Percentiles rank a stretch among this genome's conserved stretches.
Evolutionary conservation across 2,113 vertebrate genomes (phyloP).

Genomic region (Danionella cerebrum): DNA sequence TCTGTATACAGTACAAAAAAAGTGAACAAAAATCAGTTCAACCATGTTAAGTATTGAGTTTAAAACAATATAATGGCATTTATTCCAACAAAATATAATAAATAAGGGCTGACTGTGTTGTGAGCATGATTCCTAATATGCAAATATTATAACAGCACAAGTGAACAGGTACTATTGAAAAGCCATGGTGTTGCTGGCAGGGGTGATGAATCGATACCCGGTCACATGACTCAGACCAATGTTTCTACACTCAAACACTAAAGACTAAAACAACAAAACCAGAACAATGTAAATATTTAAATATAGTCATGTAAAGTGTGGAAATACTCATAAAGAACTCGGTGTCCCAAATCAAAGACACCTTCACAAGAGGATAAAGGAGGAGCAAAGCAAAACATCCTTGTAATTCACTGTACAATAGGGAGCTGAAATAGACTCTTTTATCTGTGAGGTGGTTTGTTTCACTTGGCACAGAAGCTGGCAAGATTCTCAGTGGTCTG

Average conservation of each 20-base stretch:
- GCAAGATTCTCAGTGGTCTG: constrained; percentile 4
- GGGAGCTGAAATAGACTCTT: constrained; percentile 36
- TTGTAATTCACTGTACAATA: constrained; percentile 31
- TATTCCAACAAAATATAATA: too few relatives aligned
- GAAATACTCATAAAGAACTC: background rate
- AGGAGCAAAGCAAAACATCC: constrained; percentile 29
- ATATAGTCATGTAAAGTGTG: background rate
- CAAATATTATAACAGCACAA: too few relatives aligned
- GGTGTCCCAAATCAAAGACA: constrained; percentile 21
- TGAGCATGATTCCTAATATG: too few relatives aligned
- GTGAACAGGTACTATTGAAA: too few relatives aligned
- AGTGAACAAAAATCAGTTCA: too few relatives aligned
- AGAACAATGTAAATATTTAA: background rate
- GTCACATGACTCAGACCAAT: background rate
- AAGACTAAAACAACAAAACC: constrained; percentile 19
- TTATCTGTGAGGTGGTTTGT: constrained; percentile 30
- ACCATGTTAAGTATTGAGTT: too few relatives aligned
- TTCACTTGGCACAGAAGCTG: constrained; percentile 20
- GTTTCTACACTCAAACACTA: background rate
- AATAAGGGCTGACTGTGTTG: too few relatives aligned
- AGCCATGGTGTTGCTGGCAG: too few relatives aligned
- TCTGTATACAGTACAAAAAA: too few relatives aligned
- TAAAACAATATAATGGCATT: too few relatives aligned
- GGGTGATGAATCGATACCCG: background rate
- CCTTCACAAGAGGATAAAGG: constrained; percentile 19